Evolutionary conservation across 2,888 invertebrate species (phyloP).

Genomic region (Slavum lentiscoides): DNA sequence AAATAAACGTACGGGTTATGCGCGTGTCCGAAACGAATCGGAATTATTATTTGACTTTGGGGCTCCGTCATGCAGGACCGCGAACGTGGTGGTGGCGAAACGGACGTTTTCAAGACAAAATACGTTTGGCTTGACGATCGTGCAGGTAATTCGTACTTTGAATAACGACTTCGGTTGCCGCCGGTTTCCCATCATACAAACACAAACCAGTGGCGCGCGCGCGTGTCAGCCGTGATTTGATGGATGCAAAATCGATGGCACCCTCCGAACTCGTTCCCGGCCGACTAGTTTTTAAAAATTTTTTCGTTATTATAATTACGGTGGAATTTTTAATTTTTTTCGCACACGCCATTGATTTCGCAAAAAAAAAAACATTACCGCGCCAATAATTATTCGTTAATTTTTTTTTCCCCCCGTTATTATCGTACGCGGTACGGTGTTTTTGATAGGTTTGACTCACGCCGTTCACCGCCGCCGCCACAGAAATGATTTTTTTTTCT

Average conservation of each 20-base stretch:
- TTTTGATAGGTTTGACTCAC: too few relatives aligned
- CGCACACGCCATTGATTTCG: constrained; percentile 5
- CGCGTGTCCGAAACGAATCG: background rate
- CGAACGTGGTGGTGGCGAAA: too few relatives aligned
- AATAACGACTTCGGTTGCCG: constrained; percentile 13
- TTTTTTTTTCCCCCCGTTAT: too few relatives aligned
- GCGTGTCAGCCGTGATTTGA: constrained; percentile 13
- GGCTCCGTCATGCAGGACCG: too few relatives aligned
- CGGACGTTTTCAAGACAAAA: too few relatives aligned
- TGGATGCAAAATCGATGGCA: constrained; percentile 23
- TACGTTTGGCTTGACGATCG: too few relatives aligned
- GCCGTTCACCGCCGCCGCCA: too few relatives aligned
- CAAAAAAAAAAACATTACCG: background rate
- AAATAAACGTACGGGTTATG: too few relatives aligned
- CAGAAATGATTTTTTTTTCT: too few relatives aligned
- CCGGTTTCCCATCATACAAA: background rate
- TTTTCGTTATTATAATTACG: background rate
- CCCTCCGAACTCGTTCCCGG: background rate
- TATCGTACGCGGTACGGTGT: too few relatives aligned
- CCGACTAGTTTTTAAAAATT: background rate
- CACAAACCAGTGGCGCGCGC: constrained; percentile 2
- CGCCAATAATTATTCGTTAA: too few relatives aligned
- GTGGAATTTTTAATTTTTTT: too few relatives aligned
- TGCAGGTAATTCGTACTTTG: constrained; percentile 15
- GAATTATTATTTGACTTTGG: constrained; percentile 15